phyloP scores from a whole-genome alignment of 2,797 vertebrate genomes.

The Lycodopsis pacificus region DNA sequence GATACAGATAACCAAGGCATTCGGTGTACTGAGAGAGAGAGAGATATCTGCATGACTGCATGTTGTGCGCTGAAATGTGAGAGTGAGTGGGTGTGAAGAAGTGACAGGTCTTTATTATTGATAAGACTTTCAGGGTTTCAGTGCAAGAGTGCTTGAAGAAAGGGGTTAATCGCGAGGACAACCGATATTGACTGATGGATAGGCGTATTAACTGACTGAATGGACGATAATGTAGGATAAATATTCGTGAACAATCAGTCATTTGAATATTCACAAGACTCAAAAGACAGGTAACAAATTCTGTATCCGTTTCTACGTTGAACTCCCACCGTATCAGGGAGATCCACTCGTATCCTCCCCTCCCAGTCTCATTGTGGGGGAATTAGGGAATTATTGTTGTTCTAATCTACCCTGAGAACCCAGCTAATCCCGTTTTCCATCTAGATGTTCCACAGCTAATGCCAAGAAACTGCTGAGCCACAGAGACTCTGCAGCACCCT shows the following conservation, averaged over 20 bases:
- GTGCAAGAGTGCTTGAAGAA: not conserved
- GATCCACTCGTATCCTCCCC: not conserved
- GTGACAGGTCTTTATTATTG: not conserved
- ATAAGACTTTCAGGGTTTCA: constrained; percentile 1
- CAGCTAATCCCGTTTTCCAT: constrained; percentile 67
- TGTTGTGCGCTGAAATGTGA: not conserved
- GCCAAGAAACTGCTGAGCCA: constrained; percentile 52
- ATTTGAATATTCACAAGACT: not conserved
- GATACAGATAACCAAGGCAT: constrained; percentile 27
- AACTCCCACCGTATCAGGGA: not conserved
- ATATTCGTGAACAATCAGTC: not conserved
- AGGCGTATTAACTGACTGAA: not conserved
- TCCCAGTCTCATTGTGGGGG: constrained; percentile 46
- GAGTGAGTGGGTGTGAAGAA: not conserved
- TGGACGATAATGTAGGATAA: not conserved
- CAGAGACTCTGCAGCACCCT: constrained; percentile 49
- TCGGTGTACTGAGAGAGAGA: not conserved
- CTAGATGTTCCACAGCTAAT: constrained; percentile 59
- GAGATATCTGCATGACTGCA: constrained; percentile 1
- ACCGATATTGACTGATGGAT: not conserved
- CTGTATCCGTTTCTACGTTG: constrained; percentile 7
- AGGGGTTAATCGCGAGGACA: not conserved
- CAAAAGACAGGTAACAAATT: not conserved
- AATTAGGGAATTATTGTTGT: constrained; percentile 65
- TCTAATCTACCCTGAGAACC: constrained; percentile 71